Conservation (phyloP, 2,888 invertebrate genomes). For the Apotomis capreana region DNA sequence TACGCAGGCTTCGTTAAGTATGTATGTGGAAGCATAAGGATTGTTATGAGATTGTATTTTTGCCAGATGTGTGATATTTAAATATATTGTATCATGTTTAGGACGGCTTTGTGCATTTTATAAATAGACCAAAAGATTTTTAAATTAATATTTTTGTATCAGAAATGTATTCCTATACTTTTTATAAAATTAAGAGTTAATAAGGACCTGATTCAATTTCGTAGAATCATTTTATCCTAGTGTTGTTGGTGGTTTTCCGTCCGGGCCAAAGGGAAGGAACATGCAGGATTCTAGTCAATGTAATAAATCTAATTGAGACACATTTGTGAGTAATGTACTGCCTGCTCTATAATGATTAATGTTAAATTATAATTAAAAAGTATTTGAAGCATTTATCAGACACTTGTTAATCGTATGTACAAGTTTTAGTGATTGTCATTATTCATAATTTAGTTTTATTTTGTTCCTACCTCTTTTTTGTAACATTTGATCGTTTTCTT, state of each 20-base stretch:
- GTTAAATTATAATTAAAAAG: neutral
- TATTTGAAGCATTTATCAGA: conserved; percentile 23
- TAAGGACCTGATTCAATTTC: conserved; percentile 4
- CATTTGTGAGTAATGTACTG: conserved; percentile 10
- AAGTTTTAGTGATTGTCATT: conserved; percentile 13
- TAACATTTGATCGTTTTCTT: neutral
- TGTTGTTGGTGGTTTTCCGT: neutral
- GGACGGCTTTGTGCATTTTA: neutral
- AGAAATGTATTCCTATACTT: conserved; percentile 11
- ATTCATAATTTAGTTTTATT: conserved; percentile 3
- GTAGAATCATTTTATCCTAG: neutral
- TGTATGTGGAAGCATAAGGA: neutral
- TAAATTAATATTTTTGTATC: conserved; percentile 18
- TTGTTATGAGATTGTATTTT: conserved; percentile 25
- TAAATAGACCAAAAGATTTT: neutral
- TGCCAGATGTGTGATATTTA: conserved; percentile 40
- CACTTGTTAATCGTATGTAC: conserved; percentile 3
- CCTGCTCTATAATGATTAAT: conserved; percentile 7
- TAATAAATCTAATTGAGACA: conserved; percentile 25
- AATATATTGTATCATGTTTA: conserved; percentile 15
- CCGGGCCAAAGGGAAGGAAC: neutral
- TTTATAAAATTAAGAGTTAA: neutral
- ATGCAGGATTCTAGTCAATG: conserved; percentile 34
- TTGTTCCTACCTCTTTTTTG: conserved; percentile 17
- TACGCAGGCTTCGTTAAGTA: conserved; percentile 12